These are phyloP conservation scores for Druon quercuslanigerum DNA, from an alignment of 1,140 invertebrate species.

Conservation along the genomic window DNA sequence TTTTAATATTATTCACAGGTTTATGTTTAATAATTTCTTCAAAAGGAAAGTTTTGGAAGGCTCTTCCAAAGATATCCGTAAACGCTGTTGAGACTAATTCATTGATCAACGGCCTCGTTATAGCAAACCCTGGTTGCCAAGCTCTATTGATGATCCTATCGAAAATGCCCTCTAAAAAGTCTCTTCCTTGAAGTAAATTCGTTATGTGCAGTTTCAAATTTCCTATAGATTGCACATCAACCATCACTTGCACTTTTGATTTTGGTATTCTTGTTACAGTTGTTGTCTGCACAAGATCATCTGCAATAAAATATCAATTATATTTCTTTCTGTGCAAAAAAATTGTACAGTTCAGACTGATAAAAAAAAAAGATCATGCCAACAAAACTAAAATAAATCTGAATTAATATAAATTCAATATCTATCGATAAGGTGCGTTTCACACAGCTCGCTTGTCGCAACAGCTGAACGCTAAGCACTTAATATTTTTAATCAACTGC, in stretches of 20 bases:
- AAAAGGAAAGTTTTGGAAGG: slow-evolving; percentile 82
- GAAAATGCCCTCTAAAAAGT: slow-evolving; percentile 79
- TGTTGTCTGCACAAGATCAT: slow-evolving; percentile 80
- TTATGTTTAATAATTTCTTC: slow-evolving; percentile 77
- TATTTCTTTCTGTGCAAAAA: no score
- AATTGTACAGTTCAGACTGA: no score
- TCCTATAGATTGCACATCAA: slow-evolving; percentile 84
- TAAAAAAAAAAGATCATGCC: no score
- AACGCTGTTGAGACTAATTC: slow-evolving; percentile 88
- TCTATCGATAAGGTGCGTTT: no score
- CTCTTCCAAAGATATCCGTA: slow-evolving; percentile 85
- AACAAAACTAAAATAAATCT: no score
- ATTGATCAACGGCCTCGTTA: slow-evolving; percentile 85
- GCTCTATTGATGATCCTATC: slow-evolving; percentile 83
- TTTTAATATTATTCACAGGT: background rate
- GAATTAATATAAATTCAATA: no score
- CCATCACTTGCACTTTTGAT: slow-evolving; percentile 78
- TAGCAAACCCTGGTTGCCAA: slow-evolving; percentile 85
- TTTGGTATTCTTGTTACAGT: slow-evolving; percentile 79
- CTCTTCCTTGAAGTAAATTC: slow-evolving; percentile 81
- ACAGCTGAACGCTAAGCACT: rapidly evolving
- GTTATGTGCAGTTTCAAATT: slow-evolving; percentile 86
- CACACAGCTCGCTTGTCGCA: no score
- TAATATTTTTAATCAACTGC: no score
- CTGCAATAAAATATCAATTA: slow-evolving; percentile 46